These are phyloP conservation scores for Patagioenas fasciata DNA, from an alignment of 2,113 vertebrate genomes.

Conservation along the genomic window DNA sequence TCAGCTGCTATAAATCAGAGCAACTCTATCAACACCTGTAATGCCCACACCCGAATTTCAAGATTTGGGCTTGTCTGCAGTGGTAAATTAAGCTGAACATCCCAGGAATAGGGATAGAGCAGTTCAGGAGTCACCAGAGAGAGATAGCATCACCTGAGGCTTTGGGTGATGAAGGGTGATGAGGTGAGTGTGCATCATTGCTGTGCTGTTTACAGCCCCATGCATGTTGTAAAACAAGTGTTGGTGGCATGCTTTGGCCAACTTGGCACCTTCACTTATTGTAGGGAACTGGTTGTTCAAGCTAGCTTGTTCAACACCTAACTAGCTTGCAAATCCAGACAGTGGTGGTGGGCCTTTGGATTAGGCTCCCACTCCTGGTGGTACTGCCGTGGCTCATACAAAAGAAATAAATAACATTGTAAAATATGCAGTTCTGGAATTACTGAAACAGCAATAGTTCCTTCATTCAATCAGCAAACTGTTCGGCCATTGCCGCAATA, in stretches of 20 bases:
- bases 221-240: background rate
- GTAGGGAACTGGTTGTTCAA: background rate
- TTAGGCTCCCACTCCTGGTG: background rate
- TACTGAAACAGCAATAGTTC: background rate
- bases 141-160: background rate
- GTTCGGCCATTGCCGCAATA: background rate
- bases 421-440: background rate
- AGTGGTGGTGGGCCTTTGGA: background rate
- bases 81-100: background rate
- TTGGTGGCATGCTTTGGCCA: background rate
- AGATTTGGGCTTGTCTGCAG: background rate
- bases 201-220: background rate
- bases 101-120: background rate
- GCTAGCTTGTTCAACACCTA: background rate
- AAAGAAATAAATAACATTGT: background rate
- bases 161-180: background rate
- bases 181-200: background rate
- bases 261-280: fast-evolving
- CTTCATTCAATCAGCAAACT: background rate
- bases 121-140: background rate
- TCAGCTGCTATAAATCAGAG: background rate
- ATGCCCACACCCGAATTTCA: background rate
- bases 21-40: background rate
- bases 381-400: background rate
- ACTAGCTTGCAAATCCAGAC: background rate